phyloP scores from a whole-genome alignment of 2,113 vertebrate genomes.

The Xiphophorus hellerii region DNA sequence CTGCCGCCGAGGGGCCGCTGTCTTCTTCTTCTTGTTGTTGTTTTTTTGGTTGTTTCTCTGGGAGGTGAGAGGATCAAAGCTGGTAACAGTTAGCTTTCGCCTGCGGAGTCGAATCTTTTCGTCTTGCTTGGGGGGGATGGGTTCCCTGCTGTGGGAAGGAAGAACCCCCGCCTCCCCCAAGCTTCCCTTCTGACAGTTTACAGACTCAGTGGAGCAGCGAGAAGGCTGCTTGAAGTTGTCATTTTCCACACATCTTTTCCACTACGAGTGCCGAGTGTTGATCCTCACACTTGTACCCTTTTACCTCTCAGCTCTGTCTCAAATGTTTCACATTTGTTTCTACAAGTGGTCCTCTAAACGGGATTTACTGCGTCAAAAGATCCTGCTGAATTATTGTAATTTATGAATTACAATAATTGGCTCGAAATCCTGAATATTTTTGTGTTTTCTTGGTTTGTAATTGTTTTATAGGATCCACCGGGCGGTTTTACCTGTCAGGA shows the following conservation, averaged over 20 bases:
- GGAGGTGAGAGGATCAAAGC: slow-evolving; percentile 82
- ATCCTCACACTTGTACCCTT: slow-evolving; percentile 61
- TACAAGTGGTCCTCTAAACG: slow-evolving; percentile 59
- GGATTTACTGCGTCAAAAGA: slow-evolving; percentile 55
- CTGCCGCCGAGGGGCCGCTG: slow-evolving; percentile 60
- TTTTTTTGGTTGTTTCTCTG: slow-evolving; percentile 69
- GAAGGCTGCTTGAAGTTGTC: slow-evolving; percentile 68
- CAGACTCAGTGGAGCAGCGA: slow-evolving; percentile 62
- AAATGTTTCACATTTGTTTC: slow-evolving; percentile 77
- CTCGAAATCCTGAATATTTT: neutral
- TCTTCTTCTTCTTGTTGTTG: slow-evolving; percentile 53
- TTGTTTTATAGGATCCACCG: slow-evolving; percentile 81
- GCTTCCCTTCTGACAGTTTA: slow-evolving; percentile 68
- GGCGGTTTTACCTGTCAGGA: slow-evolving; percentile 86
- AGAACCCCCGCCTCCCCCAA: slow-evolving; percentile 56
- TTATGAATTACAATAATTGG: neutral
- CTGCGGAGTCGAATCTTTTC: slow-evolving; percentile 78
- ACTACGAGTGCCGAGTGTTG: slow-evolving; percentile 72
- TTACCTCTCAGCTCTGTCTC: slow-evolving; percentile 65
- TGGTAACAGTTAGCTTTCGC: slow-evolving; percentile 83
- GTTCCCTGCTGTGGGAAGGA: slow-evolving; percentile 78
- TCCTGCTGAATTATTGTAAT: neutral
- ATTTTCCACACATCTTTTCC: slow-evolving; percentile 76
- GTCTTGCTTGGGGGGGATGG: slow-evolving; percentile 71
- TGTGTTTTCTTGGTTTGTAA: neutral